Conservation (phyloP, 2,113 vertebrate genomes). For the Antechinus flavipes region DNA sequence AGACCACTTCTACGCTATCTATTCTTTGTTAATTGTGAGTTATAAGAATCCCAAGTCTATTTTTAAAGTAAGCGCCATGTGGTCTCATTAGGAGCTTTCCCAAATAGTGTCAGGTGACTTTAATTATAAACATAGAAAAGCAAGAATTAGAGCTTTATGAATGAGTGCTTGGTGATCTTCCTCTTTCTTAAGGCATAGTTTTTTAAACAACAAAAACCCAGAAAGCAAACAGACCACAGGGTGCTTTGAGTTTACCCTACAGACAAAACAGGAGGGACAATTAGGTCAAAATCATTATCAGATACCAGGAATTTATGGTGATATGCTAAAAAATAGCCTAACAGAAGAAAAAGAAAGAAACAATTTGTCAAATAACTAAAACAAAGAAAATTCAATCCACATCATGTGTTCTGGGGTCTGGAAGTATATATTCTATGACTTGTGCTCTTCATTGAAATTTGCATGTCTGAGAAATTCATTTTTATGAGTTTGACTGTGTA, state of each 20-base stretch:
- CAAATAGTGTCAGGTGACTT: too few relatives aligned
- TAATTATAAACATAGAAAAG: too few relatives aligned
- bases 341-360: constrained; percentile 50
- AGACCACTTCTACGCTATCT: too few relatives aligned
- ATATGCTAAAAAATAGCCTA: not conserved
- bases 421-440: not conserved
- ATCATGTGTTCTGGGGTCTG: not conserved
- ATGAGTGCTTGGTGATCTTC: not conserved
- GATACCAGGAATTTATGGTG: not conserved
- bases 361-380: not conserved
- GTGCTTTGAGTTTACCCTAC: constrained; percentile 25
- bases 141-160: not conserved
- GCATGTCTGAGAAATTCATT: not conserved
- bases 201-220: not conserved
- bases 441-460: not conserved
- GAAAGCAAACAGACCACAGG: not conserved
- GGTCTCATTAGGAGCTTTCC: too few relatives aligned
- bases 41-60: too few relatives aligned
- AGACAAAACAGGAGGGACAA: constrained; percentile 1
- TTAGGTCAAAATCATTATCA: constrained; percentile 4
- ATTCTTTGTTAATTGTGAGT: too few relatives aligned
- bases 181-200: not conserved
- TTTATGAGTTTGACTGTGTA: not conserved
- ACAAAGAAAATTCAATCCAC: not conserved
- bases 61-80: too few relatives aligned